Evolutionary conservation across 2,797 vertebrate species (phyloP).

Genomic region (Picus viridis): DNA sequence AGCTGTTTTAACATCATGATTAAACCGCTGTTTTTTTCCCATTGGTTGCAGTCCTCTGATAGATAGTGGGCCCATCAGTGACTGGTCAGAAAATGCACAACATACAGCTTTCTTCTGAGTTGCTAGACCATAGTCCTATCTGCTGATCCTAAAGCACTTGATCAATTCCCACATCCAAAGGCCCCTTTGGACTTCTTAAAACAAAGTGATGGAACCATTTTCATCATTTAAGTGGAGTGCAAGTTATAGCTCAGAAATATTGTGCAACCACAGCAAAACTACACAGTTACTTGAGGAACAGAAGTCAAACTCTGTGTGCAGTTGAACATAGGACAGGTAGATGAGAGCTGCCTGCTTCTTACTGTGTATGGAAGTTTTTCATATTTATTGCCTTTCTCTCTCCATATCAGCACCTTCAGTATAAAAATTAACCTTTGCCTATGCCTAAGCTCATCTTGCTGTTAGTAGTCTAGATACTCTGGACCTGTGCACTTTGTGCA

Average conservation of each 20-base stretch:
- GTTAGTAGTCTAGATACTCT: not conserved
- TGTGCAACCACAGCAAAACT: not conserved
- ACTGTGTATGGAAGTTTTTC: not conserved
- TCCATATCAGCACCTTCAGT: not conserved
- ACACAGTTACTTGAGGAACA: not conserved
- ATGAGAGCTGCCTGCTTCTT: not conserved
- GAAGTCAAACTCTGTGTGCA: not conserved
- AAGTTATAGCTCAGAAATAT: not conserved
- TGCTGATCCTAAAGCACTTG: not conserved
- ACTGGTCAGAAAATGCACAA: fast-evolving
- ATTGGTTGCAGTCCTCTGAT: not conserved
- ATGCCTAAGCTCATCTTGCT: not conserved
- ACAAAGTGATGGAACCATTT: not conserved
- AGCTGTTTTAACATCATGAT: not conserved
- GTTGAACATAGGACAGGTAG: not conserved
- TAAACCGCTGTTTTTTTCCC: not conserved
- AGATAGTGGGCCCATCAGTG: not conserved
- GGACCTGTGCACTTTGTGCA: not conserved
- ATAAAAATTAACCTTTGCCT: not conserved
- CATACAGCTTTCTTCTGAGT: not conserved
- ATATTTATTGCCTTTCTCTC: not conserved
- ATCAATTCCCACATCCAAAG: not conserved
- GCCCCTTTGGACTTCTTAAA: not conserved
- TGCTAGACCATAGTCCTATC: not conserved
- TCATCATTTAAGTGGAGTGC: not conserved